Base-by-base conservation (phyloP, 2,888 invertebrate genomes). In the Muschampia plurimacula region DNA sequence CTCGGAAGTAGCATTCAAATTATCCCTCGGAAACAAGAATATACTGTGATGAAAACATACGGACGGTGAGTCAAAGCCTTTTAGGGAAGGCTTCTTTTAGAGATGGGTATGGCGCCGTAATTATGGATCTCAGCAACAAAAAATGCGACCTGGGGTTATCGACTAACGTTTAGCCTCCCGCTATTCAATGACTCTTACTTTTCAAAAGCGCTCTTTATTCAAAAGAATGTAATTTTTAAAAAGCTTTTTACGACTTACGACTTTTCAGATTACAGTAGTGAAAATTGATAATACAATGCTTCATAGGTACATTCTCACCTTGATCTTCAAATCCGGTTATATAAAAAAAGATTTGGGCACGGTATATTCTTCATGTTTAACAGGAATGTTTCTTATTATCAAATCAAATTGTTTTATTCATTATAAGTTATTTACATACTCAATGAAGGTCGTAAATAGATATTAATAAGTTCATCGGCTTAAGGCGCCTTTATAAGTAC, bases 1-100 rank as follows among this genome's bases (percentile, higher is more conserved):
- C 49, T 75, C 76, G 74, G 78, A 78, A 78, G 78, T 72, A 74
- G 74, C 75, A 77, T 80, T 80, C 77, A 76, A 77, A 75, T 77
- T 71, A 76, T 72, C 69, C 72, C 69, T 76, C 74, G 77, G 78
- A 77, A 80, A 78, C 75, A 77, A 73, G 73, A 75, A 74, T 74
- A 74, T 76, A 75, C 67, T 66, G 62, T 66, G 74, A 73, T 72
- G 75, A 75, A 79, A 77, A 77, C 79, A 76, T 76, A 72, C 69
- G 76, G 69, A 70, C 52, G 68, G 74, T 77, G n/a, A 76, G 75
- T 78, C 77, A 79, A 80, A 79, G 76, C 73, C 67, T 78, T 78
- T 77, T 36, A 70, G 73, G 75, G 75, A 74, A 73, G 72, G 74
- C 73, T 77, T 74, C 70, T 76, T 76, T 77, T 66, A 74, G 22